Percentiles rank a stretch among this genome's conserved stretches.
Evolutionary conservation across 30 jellyfish, hydroid and myxozoan species (phyloP).

Genomic region (Euphysa ruthae): DNA sequence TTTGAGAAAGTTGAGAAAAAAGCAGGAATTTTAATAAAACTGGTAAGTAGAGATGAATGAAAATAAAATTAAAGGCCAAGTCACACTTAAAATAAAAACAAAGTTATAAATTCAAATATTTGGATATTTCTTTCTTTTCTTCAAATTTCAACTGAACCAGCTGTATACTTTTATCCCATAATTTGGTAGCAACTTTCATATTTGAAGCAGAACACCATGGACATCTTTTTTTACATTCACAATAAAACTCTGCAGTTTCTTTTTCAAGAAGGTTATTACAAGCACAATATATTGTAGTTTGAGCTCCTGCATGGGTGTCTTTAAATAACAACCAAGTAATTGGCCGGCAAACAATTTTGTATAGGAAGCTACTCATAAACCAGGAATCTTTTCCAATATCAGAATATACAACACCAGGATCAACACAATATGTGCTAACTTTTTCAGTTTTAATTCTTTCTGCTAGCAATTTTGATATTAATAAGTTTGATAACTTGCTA

Average conservation of each 20-base stretch:
- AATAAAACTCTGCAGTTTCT: constrained; percentile 52
- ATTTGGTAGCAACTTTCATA: no score
- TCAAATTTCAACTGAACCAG: no score
- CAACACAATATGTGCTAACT: constrained; percentile 10
- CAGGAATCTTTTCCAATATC: constrained; percentile 43
- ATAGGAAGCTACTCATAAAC: constrained; percentile 22
- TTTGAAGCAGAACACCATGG: no score
- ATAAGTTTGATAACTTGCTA: constrained; percentile 39
- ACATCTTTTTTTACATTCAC: constrained; percentile 43
- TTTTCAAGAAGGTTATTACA: constrained; percentile 28
- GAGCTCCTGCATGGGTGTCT: constrained; percentile 65
- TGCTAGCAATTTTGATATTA: constrained; percentile 10
- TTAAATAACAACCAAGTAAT: constrained; percentile 48
- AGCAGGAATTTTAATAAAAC: no score
- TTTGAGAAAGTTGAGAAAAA: no score
- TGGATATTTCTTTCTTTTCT: no score
- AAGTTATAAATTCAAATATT: no score
- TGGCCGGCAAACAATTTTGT: constrained; percentile 42
- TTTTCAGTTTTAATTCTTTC: not conserved
- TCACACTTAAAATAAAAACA: no score
- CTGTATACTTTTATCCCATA: constrained; percentile 33
- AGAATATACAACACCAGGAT: constrained; percentile 83
- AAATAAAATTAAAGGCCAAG: no score
- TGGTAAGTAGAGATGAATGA: no score
- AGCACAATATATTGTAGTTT: constrained; percentile 52